Evolutionary conservation across 92 coral and sea anemone species (phyloP).

Genomic region (Siderastrea siderea): DNA sequence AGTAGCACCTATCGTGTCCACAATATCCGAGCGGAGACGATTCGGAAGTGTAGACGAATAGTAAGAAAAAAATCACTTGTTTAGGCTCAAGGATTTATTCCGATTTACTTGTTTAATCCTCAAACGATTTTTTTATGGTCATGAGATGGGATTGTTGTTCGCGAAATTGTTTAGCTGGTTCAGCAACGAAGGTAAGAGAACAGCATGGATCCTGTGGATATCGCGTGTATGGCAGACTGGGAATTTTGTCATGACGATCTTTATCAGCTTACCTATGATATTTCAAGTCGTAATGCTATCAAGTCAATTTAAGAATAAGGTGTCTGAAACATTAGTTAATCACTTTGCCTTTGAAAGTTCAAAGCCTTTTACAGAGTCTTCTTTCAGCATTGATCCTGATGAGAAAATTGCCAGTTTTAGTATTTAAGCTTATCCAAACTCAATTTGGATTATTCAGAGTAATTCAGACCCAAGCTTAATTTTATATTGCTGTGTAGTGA

Average conservation of each 20-base stretch:
- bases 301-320: background rate
- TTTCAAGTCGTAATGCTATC: background rate
- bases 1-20: background rate
- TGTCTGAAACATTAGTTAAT: background rate
- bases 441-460: too few relatives aligned
- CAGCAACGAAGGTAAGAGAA: slow-evolving; percentile 88
- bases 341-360: background rate
- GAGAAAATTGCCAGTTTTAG: too few relatives aligned
- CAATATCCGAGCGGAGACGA: slow-evolving; percentile 15
- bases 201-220: background rate
- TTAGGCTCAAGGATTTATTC: background rate
- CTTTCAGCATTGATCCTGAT: background rate
- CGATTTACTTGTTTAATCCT: slow-evolving; percentile 6
- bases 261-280: background rate
- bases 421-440: background rate
- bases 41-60: slow-evolving; percentile 25
- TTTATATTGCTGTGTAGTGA: too few relatives aligned
- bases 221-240: background rate
- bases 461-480: too few relatives aligned
- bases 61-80: background rate
- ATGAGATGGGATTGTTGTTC: slow-evolving; percentile 95
- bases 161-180: slow-evolving; percentile 95
- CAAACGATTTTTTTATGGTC: slow-evolving; percentile 45
- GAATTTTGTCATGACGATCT: background rate
- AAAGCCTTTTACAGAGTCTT: background rate